These are phyloP conservation scores for Vanessa atalanta DNA, from an alignment of 1,140 invertebrate genomes.

Conservation along the genomic window DNA sequence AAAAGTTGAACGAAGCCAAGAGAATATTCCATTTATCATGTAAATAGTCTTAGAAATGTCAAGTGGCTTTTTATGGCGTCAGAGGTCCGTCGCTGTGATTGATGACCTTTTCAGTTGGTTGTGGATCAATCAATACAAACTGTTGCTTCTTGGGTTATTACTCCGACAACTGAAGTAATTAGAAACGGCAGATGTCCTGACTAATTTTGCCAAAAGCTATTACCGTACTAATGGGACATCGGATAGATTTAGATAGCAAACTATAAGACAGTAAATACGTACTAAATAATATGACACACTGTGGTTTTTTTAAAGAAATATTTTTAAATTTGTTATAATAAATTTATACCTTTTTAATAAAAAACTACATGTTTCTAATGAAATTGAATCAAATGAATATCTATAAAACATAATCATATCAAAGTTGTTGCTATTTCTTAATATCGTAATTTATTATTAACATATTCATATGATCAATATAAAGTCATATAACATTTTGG, in stretches of 20 bases:
- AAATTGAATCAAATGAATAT: too few relatives aligned
- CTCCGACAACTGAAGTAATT: constrained; percentile 22
- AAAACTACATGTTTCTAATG: too few relatives aligned
- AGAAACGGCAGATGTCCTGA: constrained; percentile 22
- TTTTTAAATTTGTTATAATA: too few relatives aligned
- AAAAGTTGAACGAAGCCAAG: neutral
- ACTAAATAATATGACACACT: too few relatives aligned
- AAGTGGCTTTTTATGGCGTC: constrained; percentile 6
- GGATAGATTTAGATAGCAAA: neutral
- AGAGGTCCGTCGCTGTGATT: constrained; percentile 14
- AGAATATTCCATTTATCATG: constrained; percentile 9
- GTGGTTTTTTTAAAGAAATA: too few relatives aligned
- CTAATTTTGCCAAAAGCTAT: constrained; percentile 12
- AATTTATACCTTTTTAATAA: too few relatives aligned
- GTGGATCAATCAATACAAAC: constrained; percentile 18
- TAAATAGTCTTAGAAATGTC: constrained; percentile 17
- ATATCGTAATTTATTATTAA: too few relatives aligned
- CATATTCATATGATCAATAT: neutral
- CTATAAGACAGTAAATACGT: neutral
- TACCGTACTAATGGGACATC: constrained; percentile 14
- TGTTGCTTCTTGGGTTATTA: constrained; percentile 25
- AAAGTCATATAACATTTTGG: neutral
- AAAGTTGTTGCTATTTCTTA: too few relatives aligned
- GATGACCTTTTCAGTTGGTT: constrained; percentile 5
- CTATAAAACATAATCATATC: too few relatives aligned